Evolutionary conservation across 2,113 vertebrate genomes (phyloP).

Genomic region (Narcine bancroftii): DNA sequence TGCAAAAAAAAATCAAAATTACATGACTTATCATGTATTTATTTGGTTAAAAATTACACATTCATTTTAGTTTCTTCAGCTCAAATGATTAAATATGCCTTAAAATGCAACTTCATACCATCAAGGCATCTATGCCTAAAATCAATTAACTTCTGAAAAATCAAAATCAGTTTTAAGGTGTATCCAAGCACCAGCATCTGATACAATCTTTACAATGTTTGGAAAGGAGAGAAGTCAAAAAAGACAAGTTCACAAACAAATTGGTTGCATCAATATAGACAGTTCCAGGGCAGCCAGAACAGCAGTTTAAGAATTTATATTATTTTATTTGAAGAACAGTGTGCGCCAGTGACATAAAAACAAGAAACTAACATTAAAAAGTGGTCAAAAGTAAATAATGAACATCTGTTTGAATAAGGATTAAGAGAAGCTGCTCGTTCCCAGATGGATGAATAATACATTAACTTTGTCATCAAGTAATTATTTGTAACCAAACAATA

Average conservation of each 20-base stretch:
- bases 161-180: neutral
- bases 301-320: neutral
- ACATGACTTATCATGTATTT: neutral
- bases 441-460: neutral
- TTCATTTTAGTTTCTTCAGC: neutral
- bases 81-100: too few relatives aligned
- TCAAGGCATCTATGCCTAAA: too few relatives aligned
- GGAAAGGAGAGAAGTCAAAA: neutral
- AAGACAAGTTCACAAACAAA: neutral
- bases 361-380: neutral
- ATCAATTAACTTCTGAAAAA: neutral
- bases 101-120: too few relatives aligned
- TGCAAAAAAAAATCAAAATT: neutral
- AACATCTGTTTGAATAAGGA: neutral
- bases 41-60: neutral
- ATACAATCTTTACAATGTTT: neutral
- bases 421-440: neutral
- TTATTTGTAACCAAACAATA: neutral
- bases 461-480: slow-evolving; percentile 12
- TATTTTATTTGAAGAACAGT: neutral
- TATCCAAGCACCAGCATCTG: too few relatives aligned
- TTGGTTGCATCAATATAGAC: neutral
- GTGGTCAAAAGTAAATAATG: neutral
- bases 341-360: neutral
- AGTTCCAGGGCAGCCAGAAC: neutral